These are phyloP conservation scores for Gobionotothen gibberifrons DNA, from an alignment of 2,797 vertebrate genomes.

Conservation along the genomic window DNA sequence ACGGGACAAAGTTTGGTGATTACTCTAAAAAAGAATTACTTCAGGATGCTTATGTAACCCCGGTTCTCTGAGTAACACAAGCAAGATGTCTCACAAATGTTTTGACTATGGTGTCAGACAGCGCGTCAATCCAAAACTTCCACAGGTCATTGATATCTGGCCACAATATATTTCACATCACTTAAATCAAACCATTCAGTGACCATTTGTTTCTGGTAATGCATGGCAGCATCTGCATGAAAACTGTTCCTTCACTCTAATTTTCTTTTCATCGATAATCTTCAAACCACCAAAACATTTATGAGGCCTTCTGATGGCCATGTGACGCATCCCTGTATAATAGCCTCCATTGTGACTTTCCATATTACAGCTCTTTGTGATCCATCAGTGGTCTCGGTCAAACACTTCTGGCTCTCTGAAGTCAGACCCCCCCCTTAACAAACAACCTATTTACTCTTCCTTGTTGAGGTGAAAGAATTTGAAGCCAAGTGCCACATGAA, in stretches of 20 bases:
- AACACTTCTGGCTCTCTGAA: constrained; percentile 52
- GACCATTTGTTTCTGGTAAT: constrained; percentile 1
- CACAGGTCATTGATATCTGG: constrained; percentile 21
- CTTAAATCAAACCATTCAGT: constrained; percentile 42
- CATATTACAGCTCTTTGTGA: constrained; percentile 43
- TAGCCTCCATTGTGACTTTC: constrained; percentile 35
- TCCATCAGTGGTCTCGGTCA: constrained; percentile 49
- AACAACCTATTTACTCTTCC: constrained; percentile 65
- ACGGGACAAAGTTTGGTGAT: background rate
- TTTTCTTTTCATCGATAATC: constrained; percentile 30
- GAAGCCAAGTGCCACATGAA: constrained; percentile 67
- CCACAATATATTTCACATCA: constrained; percentile 28
- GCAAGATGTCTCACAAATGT: background rate
- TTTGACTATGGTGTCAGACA: constrained; percentile 1
- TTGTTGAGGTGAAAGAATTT: constrained; percentile 52
- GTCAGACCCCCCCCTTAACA: constrained; percentile 34
- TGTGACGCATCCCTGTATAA: constrained; percentile 32
- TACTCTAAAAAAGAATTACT: background rate
- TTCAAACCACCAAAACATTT: constrained; percentile 28
- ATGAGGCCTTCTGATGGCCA: constrained; percentile 3
- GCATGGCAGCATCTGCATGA: constrained; percentile 44
- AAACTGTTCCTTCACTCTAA: background rate
- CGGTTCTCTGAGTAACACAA: background rate
- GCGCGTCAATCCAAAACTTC: constrained; percentile 8
- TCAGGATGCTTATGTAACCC: background rate